A percentile compares a stretch with the other conserved stretches of the same genome.
Evolutionary conservation across 2,888 invertebrate species (phyloP).

Genomic region (Conchocele bisecta): DNA sequence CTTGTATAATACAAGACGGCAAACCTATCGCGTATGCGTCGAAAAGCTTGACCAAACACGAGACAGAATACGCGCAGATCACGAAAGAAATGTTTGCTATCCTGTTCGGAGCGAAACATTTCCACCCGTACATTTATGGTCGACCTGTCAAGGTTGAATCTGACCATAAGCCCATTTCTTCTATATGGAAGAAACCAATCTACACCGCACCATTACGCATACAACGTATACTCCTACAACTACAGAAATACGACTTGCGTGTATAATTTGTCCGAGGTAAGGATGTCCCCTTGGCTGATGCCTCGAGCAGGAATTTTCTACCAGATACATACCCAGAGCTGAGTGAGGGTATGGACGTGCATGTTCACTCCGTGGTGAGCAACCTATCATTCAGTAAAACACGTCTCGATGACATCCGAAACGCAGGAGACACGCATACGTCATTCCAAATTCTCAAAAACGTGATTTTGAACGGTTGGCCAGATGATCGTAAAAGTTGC

Average conservation of each 20-base stretch:
- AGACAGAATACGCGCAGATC: conserved; percentile 54
- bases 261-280: conserved; percentile 15
- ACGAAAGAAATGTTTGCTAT: conserved; percentile 52
- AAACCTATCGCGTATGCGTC: conserved; percentile 34
- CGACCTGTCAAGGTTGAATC: conserved; percentile 38
- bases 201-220: conserved; percentile 23
- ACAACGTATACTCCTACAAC: conserved; percentile 41
- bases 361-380: conserved; percentile 41
- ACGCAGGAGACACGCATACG: conserved; percentile 26
- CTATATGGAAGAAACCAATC: conserved; percentile 37
- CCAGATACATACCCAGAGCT: conserved; percentile 35
- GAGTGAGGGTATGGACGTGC: conserved; percentile 31
- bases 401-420: conserved; percentile 41
- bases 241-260: conserved; percentile 37
- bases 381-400: conserved; percentile 38
- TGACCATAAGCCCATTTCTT: conserved; percentile 45
- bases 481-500: conserved; percentile 10
- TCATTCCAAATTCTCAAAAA: conserved; percentile 3
- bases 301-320: conserved; percentile 26
- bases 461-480: conserved; percentile 18
- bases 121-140: conserved; percentile 47
- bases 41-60: conserved; percentile 37
- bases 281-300: conserved; percentile 31
- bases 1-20: conserved; percentile 32
- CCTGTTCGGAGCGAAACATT: conserved; percentile 40